Evolutionary conservation across 2,797 vertebrate genomes (phyloP).

Genomic region (Tinamus major): DNA sequence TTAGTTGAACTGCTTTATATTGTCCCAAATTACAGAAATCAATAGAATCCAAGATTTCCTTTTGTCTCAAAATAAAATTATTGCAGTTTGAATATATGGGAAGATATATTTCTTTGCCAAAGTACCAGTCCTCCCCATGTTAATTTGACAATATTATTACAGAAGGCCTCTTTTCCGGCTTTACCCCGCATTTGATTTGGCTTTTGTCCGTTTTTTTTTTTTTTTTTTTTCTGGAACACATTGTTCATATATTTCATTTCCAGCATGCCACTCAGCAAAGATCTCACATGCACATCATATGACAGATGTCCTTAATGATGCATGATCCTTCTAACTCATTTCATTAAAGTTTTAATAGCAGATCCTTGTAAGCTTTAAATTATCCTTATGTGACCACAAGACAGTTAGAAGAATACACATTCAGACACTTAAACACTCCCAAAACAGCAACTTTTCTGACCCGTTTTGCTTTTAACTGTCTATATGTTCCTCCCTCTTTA

Average conservation of each 20-base stretch:
- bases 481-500: background rate
- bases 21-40: background rate
- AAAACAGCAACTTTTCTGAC: background rate
- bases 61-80: background rate
- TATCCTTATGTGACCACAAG: background rate
- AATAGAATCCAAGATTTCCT: background rate
- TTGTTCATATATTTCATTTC: background rate
- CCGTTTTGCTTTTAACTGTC: background rate
- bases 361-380: constrained; percentile 8
- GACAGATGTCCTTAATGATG: constrained; percentile 51
- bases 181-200: background rate
- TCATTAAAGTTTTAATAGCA: constrained; percentile 47
- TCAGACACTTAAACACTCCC: background rate
- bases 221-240: constrained; percentile 7
- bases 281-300: background rate
- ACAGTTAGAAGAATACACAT: background rate
- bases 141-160: background rate
- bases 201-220: background rate
- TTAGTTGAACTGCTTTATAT: background rate
- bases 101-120: background rate
- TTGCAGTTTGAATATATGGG: background rate
- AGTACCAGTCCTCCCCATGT: background rate
- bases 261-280: background rate
- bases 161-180: background rate
- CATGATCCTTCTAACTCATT: constrained; percentile 35